A percentile compares a stretch with the other conserved stretches of the same genome.
These are phyloP conservation scores for Clivina fossor DNA, from an alignment of 2,888 invertebrate species.

Conservation along the genomic window DNA sequence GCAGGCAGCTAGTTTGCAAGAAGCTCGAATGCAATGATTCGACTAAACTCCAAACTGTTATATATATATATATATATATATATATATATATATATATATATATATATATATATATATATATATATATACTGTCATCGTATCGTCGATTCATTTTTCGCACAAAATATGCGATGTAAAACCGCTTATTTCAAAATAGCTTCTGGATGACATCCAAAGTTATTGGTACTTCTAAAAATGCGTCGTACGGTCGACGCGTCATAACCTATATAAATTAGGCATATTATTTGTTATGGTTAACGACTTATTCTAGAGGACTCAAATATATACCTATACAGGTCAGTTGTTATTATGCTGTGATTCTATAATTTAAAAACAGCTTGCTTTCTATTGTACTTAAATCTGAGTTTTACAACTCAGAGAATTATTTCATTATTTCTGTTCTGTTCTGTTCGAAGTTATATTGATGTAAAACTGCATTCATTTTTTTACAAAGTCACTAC, in stretches of 20 bases:
- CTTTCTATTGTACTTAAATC: slow-evolving; percentile 12
- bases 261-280: not conserved
- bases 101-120: no score
- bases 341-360: slow-evolving; percentile 28
- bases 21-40: slow-evolving; percentile 72
- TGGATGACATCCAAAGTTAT: not conserved
- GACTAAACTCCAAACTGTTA: no score
- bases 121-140: slow-evolving; percentile 2
- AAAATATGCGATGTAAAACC: not conserved
- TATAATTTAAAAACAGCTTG: slow-evolving; percentile 25
- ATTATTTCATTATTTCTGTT: no score
- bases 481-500: slow-evolving; percentile 18
- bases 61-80: no score
- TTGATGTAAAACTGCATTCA: slow-evolving; percentile 6
- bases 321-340: slow-evolving; percentile 20
- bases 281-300: not conserved
- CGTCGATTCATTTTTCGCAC: not conserved
- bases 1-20: slow-evolving; percentile 70
- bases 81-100: no score
- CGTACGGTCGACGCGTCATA: no score
- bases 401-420: no score
- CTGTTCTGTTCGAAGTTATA: slow-evolving; percentile 7
- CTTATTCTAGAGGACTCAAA: not conserved
- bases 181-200: not conserved
- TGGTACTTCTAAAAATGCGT: not conserved